Base-by-base conservation (phyloP, 2,113 vertebrate species). In the Hippoglossus stenolepis region DNA sequence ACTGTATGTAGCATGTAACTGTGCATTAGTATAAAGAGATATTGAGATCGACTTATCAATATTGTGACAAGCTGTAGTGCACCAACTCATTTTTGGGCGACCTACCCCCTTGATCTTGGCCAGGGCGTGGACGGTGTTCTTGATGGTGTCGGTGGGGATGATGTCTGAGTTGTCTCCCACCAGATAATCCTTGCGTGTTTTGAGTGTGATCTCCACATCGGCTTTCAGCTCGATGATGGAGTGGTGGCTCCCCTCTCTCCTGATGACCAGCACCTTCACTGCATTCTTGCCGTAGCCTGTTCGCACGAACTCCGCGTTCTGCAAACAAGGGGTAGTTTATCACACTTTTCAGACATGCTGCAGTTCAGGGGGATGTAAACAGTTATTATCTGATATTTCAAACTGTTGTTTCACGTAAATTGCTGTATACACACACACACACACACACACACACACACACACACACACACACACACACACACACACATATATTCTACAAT, bases 91-190 rank as follows among this genome's bases (percentile, higher is more conserved):
- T 28, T 1, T 5, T 17, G 35, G 40, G 10, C 17, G 9, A 90
- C 95, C 43, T 96, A 99, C 97, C 93, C 96, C 97, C 72, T 95
- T 96, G 65, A 96, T 69, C 90, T 98, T 98, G 51, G 97, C 97
- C 90, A 99, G 64, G 31, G 93, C 96, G 0, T 99, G 94, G 70
- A 99, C 94, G 0, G 95, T 98, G 91, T 99, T 99, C 89, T 99
- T 99, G 54, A 99, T 96, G 59, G 98, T 99, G 92, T 99, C 97
- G 0, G 98, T 99, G 24, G 97, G 97, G 85, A 99, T 97, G 89
- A 99, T 95, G 70, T 95, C 95, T 1, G 94, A 94, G 84, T 99
- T 99, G 88, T 99, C 96, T 75, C 96, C 96, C 0, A 73, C 59
- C 17, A 97, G 65, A 70, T 98, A 99, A 83, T 98, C 97, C 23